A percentile compares a stretch with the other conserved stretches of the same genome.
These are phyloP conservation scores for Drosophila elegans DNA, from an alignment of 1,140 invertebrate genomes.

Conservation along the genomic window DNA sequence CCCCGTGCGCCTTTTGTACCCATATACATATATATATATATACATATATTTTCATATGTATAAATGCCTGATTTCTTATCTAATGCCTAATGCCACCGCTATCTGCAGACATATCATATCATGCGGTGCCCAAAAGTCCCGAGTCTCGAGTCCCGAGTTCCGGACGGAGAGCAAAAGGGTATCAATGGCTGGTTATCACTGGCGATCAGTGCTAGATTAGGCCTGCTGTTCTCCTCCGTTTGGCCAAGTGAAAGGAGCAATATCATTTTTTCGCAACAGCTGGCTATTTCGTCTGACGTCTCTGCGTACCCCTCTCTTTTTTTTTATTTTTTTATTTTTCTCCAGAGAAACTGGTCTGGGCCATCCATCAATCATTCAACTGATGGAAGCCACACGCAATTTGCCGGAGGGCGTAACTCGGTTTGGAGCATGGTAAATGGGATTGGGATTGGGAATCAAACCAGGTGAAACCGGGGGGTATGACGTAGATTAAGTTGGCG, in stretches of 20 bases:
- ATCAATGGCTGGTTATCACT: constrained; percentile 51
- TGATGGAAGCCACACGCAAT: constrained; percentile 55
- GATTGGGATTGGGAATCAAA: constrained; percentile 29
- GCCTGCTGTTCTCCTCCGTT: constrained; percentile 25
- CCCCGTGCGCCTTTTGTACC: constrained; percentile 34
- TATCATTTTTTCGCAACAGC: constrained; percentile 41
- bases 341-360: constrained; percentile 30
- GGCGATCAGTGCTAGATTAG: constrained; percentile 43
- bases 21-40: constrained; percentile 13
- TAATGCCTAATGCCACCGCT: constrained; percentile 80
- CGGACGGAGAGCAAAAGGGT: constrained; percentile 42
- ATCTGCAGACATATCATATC: constrained; percentile 66
- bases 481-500: constrained; percentile 7
- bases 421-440: constrained; percentile 39
- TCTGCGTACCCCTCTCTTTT: background rate
- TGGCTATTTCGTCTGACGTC: constrained; percentile 17
- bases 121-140: constrained; percentile 7
- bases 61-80: constrained; percentile 82
- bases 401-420: constrained; percentile 49
- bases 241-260: constrained; percentile 41
- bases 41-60: constrained; percentile 6
- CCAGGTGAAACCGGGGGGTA: constrained; percentile 5
- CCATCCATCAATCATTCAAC: constrained; percentile 55
- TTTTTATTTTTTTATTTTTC: background rate
- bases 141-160: no score